Evolutionary conservation across 1,140 invertebrate species (phyloP).

Genomic region (Neodiprion pinetum): DNA sequence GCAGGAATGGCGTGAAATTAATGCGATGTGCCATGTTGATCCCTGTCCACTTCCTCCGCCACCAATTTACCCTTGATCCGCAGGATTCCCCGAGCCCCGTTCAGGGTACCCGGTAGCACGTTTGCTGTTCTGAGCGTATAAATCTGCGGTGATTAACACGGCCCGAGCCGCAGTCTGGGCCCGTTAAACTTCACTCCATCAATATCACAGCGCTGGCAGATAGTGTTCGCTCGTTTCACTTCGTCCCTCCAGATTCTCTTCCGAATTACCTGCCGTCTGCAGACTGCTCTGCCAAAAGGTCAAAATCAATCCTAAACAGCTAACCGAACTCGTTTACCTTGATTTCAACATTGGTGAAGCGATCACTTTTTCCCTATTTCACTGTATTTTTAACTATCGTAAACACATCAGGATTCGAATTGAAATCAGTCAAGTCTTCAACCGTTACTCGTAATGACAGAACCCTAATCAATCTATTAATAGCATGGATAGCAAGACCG

Average conservation of each 20-base stretch:
- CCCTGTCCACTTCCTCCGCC: neutral
- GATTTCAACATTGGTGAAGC: too few species aligned
- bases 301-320: too few species aligned
- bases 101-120: neutral
- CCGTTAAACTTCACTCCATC: conserved; percentile 7
- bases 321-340: too few species aligned
- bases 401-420: too few species aligned
- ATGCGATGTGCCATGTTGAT: neutral
- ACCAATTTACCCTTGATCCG: conserved; percentile 7
- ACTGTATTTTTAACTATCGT: too few species aligned
- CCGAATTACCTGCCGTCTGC: neutral
- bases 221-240: neutral
- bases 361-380: too few species aligned
- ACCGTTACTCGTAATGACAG: too few species aligned
- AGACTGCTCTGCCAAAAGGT: too few species aligned
- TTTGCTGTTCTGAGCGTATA: conserved; percentile 7
- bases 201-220: conserved; percentile 4
- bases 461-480: too few species aligned
- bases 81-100: neutral
- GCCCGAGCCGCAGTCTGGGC: neutral
- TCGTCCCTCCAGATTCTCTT: neutral
- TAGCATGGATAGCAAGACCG: too few species aligned
- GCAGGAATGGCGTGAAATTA: neutral
- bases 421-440: too few species aligned
- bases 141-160: conserved; percentile 7